phyloP scores from a whole-genome alignment of 2,113 vertebrate species.

The Pygathrix nemaeus region DNA sequence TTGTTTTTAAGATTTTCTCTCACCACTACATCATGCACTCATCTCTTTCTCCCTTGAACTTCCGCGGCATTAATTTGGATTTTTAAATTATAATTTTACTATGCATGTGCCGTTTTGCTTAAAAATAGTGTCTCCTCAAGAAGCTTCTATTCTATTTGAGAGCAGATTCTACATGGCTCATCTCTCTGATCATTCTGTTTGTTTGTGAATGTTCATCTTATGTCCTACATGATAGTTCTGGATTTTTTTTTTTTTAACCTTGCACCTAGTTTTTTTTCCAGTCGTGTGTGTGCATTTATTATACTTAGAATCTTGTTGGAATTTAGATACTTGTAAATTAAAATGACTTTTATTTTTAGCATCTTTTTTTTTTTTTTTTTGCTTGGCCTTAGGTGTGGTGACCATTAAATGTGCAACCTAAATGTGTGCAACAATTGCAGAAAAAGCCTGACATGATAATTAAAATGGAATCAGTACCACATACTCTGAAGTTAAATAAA shows the following conservation, averaged over 20 bases:
- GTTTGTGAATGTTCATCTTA: background rate
- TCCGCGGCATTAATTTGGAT: background rate
- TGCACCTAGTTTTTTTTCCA: background rate
- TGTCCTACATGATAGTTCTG: background rate
- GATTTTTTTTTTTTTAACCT: background rate
- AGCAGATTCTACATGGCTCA: background rate
- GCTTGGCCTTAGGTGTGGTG: background rate
- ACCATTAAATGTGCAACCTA: background rate
- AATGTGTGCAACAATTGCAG: background rate
- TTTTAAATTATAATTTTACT: background rate
- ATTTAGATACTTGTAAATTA: background rate
- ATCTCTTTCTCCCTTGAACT: background rate
- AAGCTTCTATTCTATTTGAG: background rate
- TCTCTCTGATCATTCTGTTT: background rate
- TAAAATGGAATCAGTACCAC: background rate
- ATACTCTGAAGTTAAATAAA: conserved; percentile 19
- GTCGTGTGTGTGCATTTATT: background rate
- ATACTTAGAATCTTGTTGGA: background rate
- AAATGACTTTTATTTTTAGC: background rate
- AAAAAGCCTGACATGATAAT: background rate
- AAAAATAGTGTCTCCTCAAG: background rate
- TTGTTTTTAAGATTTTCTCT: background rate
- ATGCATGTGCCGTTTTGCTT: background rate
- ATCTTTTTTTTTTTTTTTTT: background rate
- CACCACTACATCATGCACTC: background rate